Base-by-base conservation (phyloP, 2,113 vertebrate species). In the Upupa epops region DNA sequence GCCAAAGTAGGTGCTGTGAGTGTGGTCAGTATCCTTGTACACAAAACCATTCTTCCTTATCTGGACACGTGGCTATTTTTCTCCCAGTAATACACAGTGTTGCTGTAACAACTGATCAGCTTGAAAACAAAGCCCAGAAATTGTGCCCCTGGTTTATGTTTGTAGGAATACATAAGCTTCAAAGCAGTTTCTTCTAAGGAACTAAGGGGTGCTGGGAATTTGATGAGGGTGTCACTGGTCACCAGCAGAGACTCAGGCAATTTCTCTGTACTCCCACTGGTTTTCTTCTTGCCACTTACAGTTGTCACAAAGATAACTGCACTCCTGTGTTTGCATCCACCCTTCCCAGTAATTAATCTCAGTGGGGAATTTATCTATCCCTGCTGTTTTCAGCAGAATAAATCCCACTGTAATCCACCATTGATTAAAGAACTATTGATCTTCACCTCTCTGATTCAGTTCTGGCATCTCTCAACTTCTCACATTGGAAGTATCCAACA, bases 391-490 rank as follows among this genome's bases (percentile, higher is more conserved):
- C 91, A 93, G 66, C n/a, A 75, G 88, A 95, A 90, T 75, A 94
- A 93, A 91, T 92, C 93, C 85, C 60, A 60, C 56, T 75, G 70
- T 86, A 95, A 93, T 93, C 93, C 84, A 87, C 76, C 65, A 89
- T 91, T 96, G 93, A 95, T 96, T 96, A 94, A 96, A 96, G 92
- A 86, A 86, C 95, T 90, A 95, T 94, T 93, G 94, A 96, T 96
- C 94, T 93, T 94, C 90, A 90, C 77, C 75, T 89, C 79, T 88
- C 86, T 89, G 88, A 81, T 95, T 93, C 80, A 94, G 78, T 92
- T 92, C 79, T 92, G 84, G 71, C 89, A 86, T 79, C 86, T 95
- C 60, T 85, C 1, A 1, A 45, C 77, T 89, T 86, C 76, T 89
- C 65, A 73, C 89, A 83, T 32, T 73, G 70, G 6, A 2, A 63